These are phyloP conservation scores for Chloropsis cyanopogon DNA, from an alignment of 2,113 vertebrate genomes.

Conservation along the genomic window DNA sequence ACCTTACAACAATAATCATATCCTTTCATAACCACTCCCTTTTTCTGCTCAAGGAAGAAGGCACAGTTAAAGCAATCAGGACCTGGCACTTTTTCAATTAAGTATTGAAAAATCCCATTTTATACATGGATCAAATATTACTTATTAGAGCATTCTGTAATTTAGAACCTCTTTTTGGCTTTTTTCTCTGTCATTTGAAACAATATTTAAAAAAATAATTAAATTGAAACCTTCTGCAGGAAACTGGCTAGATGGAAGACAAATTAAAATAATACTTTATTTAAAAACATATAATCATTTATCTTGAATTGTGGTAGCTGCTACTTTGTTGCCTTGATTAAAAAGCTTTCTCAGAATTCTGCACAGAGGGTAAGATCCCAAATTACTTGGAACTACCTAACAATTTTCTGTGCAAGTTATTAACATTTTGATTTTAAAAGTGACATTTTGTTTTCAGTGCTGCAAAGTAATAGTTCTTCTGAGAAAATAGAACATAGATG, in stretches of 20 bases:
- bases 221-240: not conserved
- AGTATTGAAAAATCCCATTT: not conserved
- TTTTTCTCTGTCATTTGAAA: not conserved
- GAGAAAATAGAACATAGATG: conserved; percentile 73
- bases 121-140: not conserved
- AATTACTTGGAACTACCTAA: not conserved
- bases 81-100: not conserved
- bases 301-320: not conserved
- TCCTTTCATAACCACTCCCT: not conserved
- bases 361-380: not conserved
- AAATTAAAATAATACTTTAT: not conserved
- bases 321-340: not conserved
- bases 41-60: not conserved
- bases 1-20: not conserved
- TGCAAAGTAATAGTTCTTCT: not conserved
- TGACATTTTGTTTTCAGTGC: not conserved
- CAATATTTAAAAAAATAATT: not conserved
- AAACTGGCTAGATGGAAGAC: not conserved
- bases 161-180: not conserved
- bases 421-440: not conserved
- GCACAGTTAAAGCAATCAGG: not conserved
- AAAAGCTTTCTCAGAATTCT: not conserved
- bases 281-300: not conserved
- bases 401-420: not conserved
- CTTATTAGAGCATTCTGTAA: not conserved